Conservation (phyloP, 2,113 vertebrate species). For the Aegithalos caudatus region DNA sequence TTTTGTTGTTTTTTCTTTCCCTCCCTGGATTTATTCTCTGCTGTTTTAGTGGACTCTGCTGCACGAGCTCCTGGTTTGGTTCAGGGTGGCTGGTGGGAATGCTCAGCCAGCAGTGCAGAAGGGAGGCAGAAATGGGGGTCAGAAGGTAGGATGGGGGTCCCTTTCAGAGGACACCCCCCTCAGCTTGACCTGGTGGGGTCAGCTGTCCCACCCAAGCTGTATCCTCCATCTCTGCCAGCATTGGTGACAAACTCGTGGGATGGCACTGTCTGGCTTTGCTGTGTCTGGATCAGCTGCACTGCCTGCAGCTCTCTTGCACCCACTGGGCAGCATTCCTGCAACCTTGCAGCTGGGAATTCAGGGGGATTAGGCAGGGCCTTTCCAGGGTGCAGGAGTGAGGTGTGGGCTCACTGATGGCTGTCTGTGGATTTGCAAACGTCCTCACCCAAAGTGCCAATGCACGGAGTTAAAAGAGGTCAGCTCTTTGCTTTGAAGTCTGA, state of each 20-base stretch:
- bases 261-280: not conserved
- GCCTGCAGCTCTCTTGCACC: not conserved
- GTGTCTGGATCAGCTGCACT: not conserved
- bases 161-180: not conserved
- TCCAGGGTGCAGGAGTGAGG: not conserved
- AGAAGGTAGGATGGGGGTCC: not conserved
- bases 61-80: not conserved
- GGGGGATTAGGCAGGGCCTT: not conserved
- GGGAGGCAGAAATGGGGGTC: not conserved
- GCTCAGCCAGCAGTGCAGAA: not conserved
- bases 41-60: not conserved
- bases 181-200: not conserved
- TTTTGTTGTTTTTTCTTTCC: accelerated
- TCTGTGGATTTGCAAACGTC: not conserved
- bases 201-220: accelerated
- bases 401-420: accelerated
- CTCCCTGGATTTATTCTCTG: not conserved
- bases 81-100: not conserved
- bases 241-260: accelerated
- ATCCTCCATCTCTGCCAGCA: not conserved
- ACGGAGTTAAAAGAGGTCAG: not conserved
- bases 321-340: accelerated
- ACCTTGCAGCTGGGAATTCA: not conserved
- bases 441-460: not conserved
- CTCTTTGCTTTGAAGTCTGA: slow-evolving; percentile 38